Evolutionary conservation across 2,113 vertebrate genomes (phyloP), one percentile per base, ranked within the genome.

Genomic region (Odocoileus hemionus): DNA sequence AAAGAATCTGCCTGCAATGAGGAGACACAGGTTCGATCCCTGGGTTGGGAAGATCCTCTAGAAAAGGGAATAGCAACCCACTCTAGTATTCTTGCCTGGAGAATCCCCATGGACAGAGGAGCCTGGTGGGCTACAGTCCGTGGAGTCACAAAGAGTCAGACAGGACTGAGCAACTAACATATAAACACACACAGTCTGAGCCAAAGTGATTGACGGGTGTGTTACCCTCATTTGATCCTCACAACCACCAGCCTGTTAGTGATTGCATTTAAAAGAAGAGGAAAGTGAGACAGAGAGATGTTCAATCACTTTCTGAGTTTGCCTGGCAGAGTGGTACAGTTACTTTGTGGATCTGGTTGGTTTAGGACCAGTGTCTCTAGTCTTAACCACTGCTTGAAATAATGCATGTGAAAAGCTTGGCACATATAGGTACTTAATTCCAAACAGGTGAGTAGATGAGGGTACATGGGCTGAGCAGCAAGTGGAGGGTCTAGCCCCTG

Each of bases 231-330:
- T 86, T 36, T 33, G 79, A 76, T 36, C 13, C 70, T 87, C 17
- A 92, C 26, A 70, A 67, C 2, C 9, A n/a, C 25, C 6, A 70
- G 67, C 4, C 21, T 70, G n/a, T 61, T 30, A 91, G 47, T 52
- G 30, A 78, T 33, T 30, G 14, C 25, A 79, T 70, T 91, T 96
- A 52, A 79, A 91, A 95, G 58, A 87, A 61, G 26, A 94, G 70
- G 54, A 82, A 87, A 92, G 30, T 25, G 11, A 79, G 16, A 43
- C 39, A 3, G 26, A 64, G 54, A 76, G 54, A 88, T 1, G 12
- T 33, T 83, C 78, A 85, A 58, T 83, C 39, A 79, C 14, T 78
- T 84, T 57, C 13, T 28, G 11, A 64, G n/a, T 74, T 86, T 60
- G 84, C 39, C 25, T 2, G 61, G 45, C 21, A 43, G 17, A 94